Evolutionary conservation across 2,888 invertebrate species (phyloP).

Genomic region (Parthenolecanium corni): DNA sequence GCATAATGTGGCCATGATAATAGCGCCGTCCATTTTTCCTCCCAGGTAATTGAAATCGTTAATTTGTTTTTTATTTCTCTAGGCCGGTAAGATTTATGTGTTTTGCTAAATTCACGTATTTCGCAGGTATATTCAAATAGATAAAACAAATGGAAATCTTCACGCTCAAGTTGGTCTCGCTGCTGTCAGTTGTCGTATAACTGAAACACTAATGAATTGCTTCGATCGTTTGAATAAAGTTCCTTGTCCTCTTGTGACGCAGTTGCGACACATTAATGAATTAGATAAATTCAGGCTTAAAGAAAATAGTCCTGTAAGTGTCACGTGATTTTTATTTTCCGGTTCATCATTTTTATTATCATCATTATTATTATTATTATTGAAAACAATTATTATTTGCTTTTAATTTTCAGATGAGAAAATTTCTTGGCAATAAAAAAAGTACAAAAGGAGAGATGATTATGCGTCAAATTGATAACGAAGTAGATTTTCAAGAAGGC

Average conservation of each 20-base stretch:
- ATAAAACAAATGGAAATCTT: slow-evolving; percentile 45
- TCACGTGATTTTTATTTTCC: not conserved
- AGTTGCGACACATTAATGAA: slow-evolving; percentile 46
- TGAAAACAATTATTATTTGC: not conserved
- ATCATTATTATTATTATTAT: not conserved
- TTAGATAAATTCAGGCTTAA: slow-evolving; percentile 38
- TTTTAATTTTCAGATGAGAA: slow-evolving; percentile 35
- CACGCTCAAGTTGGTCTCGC: slow-evolving; percentile 71
- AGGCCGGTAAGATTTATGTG: too few relatives aligned
- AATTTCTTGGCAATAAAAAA: slow-evolving; percentile 35
- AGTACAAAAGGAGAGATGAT: slow-evolving; percentile 32
- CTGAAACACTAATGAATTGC: slow-evolving; percentile 68
- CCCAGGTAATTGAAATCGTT: slow-evolving; percentile 46
- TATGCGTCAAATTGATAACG: slow-evolving; percentile 37
- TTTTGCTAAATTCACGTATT: not conserved
- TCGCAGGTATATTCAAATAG: slow-evolving; percentile 41
- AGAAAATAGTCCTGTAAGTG: slow-evolving; percentile 19
- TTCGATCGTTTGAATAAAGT: slow-evolving; percentile 69
- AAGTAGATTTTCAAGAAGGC: slow-evolving; percentile 37
- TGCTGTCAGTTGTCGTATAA: slow-evolving; percentile 74
- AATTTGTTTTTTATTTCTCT: not conserved
- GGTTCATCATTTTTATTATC: too few relatives aligned
- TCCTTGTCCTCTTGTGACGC: slow-evolving; percentile 56
- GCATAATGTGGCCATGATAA: slow-evolving; percentile 87
- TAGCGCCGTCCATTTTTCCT: slow-evolving; percentile 85